Evolutionary conservation across 2,113 vertebrate species (phyloP).

Genomic region (Strigops habroptila): DNA sequence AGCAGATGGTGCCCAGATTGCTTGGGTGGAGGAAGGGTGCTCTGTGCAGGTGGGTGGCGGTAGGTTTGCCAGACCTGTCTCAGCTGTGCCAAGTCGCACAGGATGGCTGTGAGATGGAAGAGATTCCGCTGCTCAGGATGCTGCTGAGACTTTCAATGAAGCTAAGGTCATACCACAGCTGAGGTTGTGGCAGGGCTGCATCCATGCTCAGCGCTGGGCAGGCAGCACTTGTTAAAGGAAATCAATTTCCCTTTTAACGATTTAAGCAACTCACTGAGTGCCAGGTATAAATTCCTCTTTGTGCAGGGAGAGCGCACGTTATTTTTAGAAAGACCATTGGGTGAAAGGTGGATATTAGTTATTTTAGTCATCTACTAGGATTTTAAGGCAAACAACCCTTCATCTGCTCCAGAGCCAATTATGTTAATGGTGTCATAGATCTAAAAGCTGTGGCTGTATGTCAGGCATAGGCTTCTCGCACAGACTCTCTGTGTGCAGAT

Average conservation of each 20-base stretch:
- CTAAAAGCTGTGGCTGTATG: slow-evolving; percentile 34
- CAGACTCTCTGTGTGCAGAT: background rate
- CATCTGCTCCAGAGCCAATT: slow-evolving; percentile 65
- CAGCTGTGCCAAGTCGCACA: background rate
- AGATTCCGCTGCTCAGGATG: background rate
- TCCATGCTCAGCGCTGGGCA: background rate
- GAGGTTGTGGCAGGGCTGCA: background rate
- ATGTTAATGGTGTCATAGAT: slow-evolving; percentile 63
- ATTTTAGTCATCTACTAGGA: slow-evolving; percentile 44
- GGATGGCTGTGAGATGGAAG: background rate
- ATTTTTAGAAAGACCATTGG: slow-evolving; percentile 7
- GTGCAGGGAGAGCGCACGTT: background rate
- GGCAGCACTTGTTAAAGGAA: background rate
- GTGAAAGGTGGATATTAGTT: slow-evolving; percentile 43
- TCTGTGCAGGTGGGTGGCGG: background rate
- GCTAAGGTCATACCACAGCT: background rate
- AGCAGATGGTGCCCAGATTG: background rate
- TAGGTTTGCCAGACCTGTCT: background rate
- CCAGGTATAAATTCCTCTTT: background rate
- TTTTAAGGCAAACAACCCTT: slow-evolving; percentile 67
- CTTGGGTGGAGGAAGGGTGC: background rate
- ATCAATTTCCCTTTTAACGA: background rate
- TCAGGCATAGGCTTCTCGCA: background rate
- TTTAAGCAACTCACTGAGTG: background rate
- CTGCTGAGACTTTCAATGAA: background rate